phyloP scores from a whole-genome alignment of 1,140 invertebrate species.

The Hydropsyche tenuis region DNA sequence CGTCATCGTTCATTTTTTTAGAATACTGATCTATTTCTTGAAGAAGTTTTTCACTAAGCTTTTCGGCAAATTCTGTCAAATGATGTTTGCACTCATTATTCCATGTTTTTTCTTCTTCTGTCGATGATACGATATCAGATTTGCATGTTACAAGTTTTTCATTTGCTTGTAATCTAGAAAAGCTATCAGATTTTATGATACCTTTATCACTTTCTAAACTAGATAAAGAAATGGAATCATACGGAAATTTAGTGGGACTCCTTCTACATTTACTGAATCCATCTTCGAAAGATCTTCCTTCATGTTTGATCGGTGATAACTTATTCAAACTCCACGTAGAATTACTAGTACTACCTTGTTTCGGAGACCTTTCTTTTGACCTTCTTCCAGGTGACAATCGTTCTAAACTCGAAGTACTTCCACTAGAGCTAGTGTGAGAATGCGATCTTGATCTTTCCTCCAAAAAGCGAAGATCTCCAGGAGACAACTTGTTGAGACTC shows the following conservation, averaged over 20 bases:
- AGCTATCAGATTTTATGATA: conserved; percentile 63
- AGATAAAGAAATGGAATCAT: conserved; percentile 61
- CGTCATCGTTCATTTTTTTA: conserved; percentile 61
- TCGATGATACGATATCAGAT: conserved; percentile 60
- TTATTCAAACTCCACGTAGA: conserved; percentile 63
- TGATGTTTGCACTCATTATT: conserved; percentile 71
- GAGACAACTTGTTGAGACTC: conserved; percentile 62
- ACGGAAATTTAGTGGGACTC: conserved; percentile 60
- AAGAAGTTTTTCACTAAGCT: conserved; percentile 74
- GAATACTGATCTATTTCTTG: conserved; percentile 76
- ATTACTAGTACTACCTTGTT: conserved; percentile 61
- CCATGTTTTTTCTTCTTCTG: conserved; percentile 64
- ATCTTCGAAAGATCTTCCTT: conserved; percentile 61
- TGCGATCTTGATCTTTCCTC: conserved; percentile 63
- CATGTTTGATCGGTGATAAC: conserved; percentile 60
- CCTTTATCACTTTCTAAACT: conserved; percentile 63
- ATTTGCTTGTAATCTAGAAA: conserved; percentile 59
- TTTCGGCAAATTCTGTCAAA: conserved; percentile 79
- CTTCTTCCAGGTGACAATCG: conserved; percentile 60
- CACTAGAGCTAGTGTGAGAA: conserved; percentile 62
- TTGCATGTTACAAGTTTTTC: conserved; percentile 62
- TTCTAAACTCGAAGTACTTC: conserved; percentile 62
- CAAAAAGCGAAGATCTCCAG: conserved; percentile 63
- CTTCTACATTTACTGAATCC: conserved; percentile 58
- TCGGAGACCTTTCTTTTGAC: conserved; percentile 62